These are phyloP conservation scores for Clytia hemisphaerica DNA, from an alignment of 30 jellyfish, hydroid and myxozoan species.

Conservation along the genomic window DNA sequence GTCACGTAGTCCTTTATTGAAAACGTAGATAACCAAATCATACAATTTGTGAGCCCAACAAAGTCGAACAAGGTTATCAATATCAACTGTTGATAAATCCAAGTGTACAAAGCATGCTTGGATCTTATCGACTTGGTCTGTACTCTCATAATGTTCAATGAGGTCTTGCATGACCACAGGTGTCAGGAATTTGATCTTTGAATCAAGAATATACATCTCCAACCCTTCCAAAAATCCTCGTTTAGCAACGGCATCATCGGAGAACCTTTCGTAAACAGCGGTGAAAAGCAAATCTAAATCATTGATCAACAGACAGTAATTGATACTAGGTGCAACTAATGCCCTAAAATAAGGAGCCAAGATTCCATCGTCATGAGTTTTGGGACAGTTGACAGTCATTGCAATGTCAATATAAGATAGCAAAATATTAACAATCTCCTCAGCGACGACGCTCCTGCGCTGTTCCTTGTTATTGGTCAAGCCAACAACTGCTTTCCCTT, in stretches of 20 bases:
- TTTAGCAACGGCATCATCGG: conserved; percentile 80
- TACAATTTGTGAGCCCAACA: conserved; percentile 95
- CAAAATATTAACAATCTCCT: conserved; percentile 68
- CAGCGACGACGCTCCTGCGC: conserved; percentile 51
- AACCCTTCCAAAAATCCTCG: conserved; percentile 71
- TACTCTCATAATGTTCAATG: conserved; percentile 73
- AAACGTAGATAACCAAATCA: conserved; percentile 86
- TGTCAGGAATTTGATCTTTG: conserved; percentile 38
- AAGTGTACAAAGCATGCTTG: conserved; percentile 87
- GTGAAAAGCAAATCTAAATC: conserved; percentile 63
- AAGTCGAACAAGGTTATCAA: conserved; percentile 86
- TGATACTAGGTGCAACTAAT: conserved; percentile 71
- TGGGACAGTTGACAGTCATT: conserved; percentile 92
- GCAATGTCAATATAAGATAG: conserved; percentile 74
- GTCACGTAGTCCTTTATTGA: conserved; percentile 82
- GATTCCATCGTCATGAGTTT: conserved; percentile 53
- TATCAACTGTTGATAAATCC: conserved; percentile 70
- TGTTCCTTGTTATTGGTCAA: conserved; percentile 54
- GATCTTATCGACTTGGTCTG: conserved; percentile 60
- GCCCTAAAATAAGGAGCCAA: conserved; percentile 62
- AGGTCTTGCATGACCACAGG: conserved; percentile 97
- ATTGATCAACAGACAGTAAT: conserved; percentile 62
- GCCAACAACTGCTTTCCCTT: conserved; percentile 92
- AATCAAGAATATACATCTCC: conserved; percentile 74
- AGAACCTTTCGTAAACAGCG: conserved; percentile 79